Base-by-base conservation (phyloP, 92 coral and sea anemone species). In the Heteractis magnifica region DNA sequence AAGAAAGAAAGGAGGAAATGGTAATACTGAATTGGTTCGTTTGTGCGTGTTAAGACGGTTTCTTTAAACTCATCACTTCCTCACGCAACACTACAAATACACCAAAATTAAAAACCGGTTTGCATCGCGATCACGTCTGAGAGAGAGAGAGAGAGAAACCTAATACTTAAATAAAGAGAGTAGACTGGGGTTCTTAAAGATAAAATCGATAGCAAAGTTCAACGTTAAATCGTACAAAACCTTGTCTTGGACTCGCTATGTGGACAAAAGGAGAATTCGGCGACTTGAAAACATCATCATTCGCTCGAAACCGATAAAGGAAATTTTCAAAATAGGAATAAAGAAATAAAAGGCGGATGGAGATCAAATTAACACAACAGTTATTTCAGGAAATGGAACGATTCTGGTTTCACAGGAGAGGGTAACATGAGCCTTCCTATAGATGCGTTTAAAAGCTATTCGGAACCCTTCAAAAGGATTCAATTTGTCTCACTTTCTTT, bases 381-480 rank as follows among this genome's bases (percentile, higher is more conserved):
- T 68, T 68, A 68, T 21, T 68, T 68, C 48, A 68, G 73, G 73
- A 68, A 68, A 68, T 68, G 49, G 16, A 68, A 21, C 6, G 10
- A 23, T n/a, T 23, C 49, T 23, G 5, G 49, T 26, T 26, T 8
- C 4, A 7, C 49, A 68, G 73, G 23, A 4, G 10, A 21, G 49
- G 44, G 73, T 68, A 68, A 68, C 73, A 20, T 68, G 49, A 68
- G 4, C 73, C 15, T 9, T 12, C 73, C 8, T n/a, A 68, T 68
- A 26, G 26, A 6, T 18, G 8, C 7, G 8, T 10, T 68, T 68
- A 68, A 68, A 23, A 68, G 73, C 73, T 6, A 23, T 68, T 68
- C 73, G 73, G 73, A 68, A 68, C 20, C 23, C 14, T 68, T 68
- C 73, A 68, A 68, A 68, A 68, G 73, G 49, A 68, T 21, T 68